Conservation (phyloP, 2,797 vertebrate species). For the Gallinago stenura region DNA sequence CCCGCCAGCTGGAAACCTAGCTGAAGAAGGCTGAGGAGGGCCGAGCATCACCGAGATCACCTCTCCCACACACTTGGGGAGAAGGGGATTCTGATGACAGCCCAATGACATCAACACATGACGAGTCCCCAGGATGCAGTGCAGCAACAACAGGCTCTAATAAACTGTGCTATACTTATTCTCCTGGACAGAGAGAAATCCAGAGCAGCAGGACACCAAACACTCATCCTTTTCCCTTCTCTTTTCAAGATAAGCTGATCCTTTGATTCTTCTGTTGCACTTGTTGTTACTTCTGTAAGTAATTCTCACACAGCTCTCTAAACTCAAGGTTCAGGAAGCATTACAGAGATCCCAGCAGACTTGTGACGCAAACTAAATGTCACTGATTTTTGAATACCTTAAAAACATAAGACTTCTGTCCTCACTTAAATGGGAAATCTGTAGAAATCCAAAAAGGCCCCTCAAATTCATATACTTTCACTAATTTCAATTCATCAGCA, state of each 20-base stretch:
- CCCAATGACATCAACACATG: neutral
- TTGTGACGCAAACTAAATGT: neutral
- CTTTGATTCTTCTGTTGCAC: neutral
- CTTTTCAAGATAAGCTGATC: neutral
- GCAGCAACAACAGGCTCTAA: neutral
- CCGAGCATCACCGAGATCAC: neutral
- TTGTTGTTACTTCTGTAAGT: neutral
- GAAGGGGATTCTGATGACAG: neutral
- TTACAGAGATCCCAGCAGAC: neutral
- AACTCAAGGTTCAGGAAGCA: neutral
- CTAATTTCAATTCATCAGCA: neutral
- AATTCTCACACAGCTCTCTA: neutral
- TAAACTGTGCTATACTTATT: neutral
- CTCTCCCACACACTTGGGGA: neutral
- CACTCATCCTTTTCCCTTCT: neutral
- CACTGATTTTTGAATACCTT: neutral
- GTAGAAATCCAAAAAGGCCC: neutral
- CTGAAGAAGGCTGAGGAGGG: neutral
- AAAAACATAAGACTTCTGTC: neutral
- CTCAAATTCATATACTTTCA: neutral
- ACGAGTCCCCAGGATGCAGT: neutral
- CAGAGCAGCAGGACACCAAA: neutral
- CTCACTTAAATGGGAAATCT: neutral
- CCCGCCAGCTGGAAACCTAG: neutral
- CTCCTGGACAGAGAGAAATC: neutral